phyloP scores from a whole-genome alignment of 2,797 vertebrate species.

The Syngnathus rostellatus region DNA sequence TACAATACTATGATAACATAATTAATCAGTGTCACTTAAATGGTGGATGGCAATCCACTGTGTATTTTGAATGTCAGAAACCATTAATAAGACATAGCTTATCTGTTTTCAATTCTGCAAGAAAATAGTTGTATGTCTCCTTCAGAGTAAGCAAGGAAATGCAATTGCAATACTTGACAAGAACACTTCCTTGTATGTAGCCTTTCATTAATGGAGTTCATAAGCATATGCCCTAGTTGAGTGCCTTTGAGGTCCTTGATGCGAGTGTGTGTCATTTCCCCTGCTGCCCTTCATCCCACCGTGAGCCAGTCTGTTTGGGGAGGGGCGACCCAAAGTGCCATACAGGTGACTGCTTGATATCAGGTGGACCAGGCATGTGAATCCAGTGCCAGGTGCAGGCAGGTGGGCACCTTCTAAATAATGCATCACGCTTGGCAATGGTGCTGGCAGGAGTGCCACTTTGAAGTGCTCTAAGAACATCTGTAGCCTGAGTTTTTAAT shows the following conservation, averaged over 20 bases:
- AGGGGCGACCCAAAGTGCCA: slow-evolving; percentile 48
- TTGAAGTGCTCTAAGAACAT: slow-evolving; percentile 73
- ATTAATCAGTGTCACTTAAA: no score
- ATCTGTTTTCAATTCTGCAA: no score
- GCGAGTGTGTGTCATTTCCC: slow-evolving; percentile 44
- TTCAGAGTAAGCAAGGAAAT: slow-evolving; percentile 6
- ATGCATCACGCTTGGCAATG: slow-evolving; percentile 54
- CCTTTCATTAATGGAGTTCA: slow-evolving; percentile 36
- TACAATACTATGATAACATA: no score
- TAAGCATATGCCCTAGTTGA: slow-evolving; percentile 43
- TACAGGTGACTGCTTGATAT: slow-evolving; percentile 35
- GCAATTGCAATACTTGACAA: neutral
- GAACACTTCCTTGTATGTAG: slow-evolving; percentile 15
- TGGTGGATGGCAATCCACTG: no score
- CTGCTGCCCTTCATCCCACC: slow-evolving; percentile 45
- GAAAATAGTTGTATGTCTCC: neutral
- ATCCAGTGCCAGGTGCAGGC: slow-evolving; percentile 52
- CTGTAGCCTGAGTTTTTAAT: slow-evolving; percentile 72
- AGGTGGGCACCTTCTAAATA: slow-evolving; percentile 61
- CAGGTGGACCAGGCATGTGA: slow-evolving; percentile 58
- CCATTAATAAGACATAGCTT: no score
- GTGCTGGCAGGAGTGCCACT: slow-evolving; percentile 49
- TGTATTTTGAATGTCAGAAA: no score
- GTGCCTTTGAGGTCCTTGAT: slow-evolving; percentile 44
- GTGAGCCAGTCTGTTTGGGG: slow-evolving; percentile 31